Evolutionary conservation across 2,888 invertebrate species (phyloP).

Genomic region (Volucella inflata): DNA sequence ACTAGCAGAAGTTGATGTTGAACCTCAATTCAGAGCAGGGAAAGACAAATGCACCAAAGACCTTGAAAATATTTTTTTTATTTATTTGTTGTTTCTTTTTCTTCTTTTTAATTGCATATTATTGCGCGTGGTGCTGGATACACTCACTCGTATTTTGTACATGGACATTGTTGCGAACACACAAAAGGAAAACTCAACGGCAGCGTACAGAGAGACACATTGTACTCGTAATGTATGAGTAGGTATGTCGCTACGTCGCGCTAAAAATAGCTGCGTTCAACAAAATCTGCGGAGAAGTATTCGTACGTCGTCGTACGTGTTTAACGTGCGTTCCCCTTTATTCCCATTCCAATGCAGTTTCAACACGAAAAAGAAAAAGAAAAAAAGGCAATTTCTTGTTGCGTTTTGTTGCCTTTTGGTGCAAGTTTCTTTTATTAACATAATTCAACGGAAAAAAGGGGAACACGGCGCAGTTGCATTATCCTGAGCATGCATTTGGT

Average conservation of each 20-base stretch:
- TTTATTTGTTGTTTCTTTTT: background rate
- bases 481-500: too few relatives aligned
- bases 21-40: too few relatives aligned
- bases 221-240: background rate
- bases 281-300: background rate
- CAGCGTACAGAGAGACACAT: background rate
- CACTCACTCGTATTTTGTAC: background rate
- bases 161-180: background rate
- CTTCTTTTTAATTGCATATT: background rate
- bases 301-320: background rate
- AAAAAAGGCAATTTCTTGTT: conserved; percentile 1
- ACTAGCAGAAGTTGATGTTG: background rate
- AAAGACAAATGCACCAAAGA: conserved; percentile 12
- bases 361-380: too few relatives aligned
- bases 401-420: background rate
- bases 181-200: background rate
- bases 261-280: conserved; percentile 15
- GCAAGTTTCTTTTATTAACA: conserved; percentile 33
- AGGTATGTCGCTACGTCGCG: too few relatives aligned
- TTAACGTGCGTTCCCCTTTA: background rate
- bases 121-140: too few relatives aligned
- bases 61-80: conserved; percentile 9
- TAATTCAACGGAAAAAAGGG: conserved; percentile 15
- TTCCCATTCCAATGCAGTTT: conserved; percentile 12
- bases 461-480: too few relatives aligned